These are phyloP conservation scores for Hiodon tergisus DNA, from an alignment of 2,113 vertebrate species.

Conservation along the genomic window DNA sequence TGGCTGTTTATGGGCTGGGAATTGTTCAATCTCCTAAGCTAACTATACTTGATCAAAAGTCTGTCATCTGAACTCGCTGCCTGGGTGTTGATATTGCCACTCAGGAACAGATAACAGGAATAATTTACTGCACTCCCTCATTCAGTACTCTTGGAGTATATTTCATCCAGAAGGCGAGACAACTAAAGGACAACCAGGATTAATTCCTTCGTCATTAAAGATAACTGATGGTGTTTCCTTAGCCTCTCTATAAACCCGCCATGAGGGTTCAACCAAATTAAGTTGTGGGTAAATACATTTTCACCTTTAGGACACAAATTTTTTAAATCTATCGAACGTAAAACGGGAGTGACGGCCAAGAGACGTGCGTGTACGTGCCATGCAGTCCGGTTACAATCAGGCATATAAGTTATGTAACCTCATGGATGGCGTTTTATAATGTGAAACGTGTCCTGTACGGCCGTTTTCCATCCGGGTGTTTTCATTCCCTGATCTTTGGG, in stretches of 20 bases:
- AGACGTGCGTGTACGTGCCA: no score
- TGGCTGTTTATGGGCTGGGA: background rate
- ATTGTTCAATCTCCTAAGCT: background rate
- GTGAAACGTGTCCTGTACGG: background rate
- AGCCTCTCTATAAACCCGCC: no score
- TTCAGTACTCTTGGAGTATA: background rate
- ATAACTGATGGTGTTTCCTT: no score
- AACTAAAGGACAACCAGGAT: background rate
- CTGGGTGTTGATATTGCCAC: background rate
- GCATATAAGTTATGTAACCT: no score
- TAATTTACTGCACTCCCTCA: background rate
- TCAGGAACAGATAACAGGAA: background rate
- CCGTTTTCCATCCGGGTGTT: background rate
- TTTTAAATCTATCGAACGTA: no score
- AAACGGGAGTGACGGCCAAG: no score
- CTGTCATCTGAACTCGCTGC: background rate
- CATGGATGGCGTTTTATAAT: background rate
- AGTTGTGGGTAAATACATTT: no score
- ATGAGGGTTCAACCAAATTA: no score
- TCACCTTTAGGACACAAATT: no score
- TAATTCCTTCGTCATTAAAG: background rate
- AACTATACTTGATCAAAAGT: background rate
- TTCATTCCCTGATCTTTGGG: constrained; percentile 10
- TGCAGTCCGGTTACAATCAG: no score
- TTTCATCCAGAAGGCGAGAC: no score